Base-by-base conservation (phyloP, 1,140 invertebrate species). In the Phthorimaea operculella region DNA sequence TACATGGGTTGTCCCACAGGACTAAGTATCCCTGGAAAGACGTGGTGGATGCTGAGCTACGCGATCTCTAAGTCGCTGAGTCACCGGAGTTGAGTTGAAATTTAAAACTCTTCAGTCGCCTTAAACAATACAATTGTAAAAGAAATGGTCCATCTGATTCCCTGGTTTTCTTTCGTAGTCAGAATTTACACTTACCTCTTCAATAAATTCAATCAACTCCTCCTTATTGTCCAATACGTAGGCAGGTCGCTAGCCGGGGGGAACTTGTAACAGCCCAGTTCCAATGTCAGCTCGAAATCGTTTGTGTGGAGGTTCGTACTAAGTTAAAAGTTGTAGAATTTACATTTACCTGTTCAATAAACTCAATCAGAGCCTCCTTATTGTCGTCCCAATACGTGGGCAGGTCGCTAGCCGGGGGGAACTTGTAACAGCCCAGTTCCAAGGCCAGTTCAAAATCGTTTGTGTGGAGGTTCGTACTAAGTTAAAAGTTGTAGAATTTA, bases 361-460 rank as follows among this genome's bases (percentile, higher is more conserved):
- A 98, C 21, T 89, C 83, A 0, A 99, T 62, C 4, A 99, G 76
- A 1, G 98, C 87, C 60, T 96, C 93, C 58, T 89, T 90, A 76
- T 99, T 98, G 48, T 96, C 93, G 28, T 90, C 64, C 98, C 98
- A 99, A 77, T 92, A 97, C 1, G 85, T 79, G 0, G 91, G 89
- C 12, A 99, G 75, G 59, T 97, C 89, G 4, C 82, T 81, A 3
- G 90, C 89, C 16, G 79, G 79, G 0, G 98, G 98, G 74, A 91
- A 99, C 84, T 99, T 99, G 60, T 89, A 90, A 79, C 98, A 99
- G 17, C 97, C 94, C 51, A 99, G 83, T 83, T 99, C 98, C 8
- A 99, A 74, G 0, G 98, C 99, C 0, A 99, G 87, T 79, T 99
- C 98, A 87, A 98, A 94, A 68, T 94, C 96, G 68, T 96, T 98